Conservation (phyloP, 2,113 vertebrate species). For the Archilochus colubris region DNA sequence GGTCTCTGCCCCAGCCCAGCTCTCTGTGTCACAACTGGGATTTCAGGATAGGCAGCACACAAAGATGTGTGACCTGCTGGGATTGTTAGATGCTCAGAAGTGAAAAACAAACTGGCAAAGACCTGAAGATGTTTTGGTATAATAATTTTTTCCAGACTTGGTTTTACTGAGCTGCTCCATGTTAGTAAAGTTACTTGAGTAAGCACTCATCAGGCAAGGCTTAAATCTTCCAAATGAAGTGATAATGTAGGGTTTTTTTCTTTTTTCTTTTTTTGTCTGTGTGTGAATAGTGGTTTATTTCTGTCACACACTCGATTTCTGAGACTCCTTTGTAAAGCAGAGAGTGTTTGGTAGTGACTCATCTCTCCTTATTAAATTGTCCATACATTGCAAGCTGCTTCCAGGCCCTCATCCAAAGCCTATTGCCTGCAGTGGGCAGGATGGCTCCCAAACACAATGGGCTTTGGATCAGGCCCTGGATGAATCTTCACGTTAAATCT, state of each 20-base stretch:
- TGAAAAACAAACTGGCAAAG: background rate
- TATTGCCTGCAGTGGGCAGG: background rate
- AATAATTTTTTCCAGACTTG: background rate
- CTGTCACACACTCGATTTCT: conserved; percentile 21
- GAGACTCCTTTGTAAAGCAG: conserved; percentile 40
- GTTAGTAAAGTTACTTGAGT: background rate
- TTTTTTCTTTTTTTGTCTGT: background rate
- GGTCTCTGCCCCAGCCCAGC: background rate
- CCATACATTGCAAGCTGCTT: conserved; percentile 2
- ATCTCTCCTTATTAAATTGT: conserved; percentile 37
- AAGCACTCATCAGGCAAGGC: fast-evolving
- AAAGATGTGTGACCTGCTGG: background rate
- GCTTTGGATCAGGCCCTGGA: background rate
- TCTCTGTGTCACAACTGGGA: fast-evolving
- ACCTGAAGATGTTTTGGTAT: background rate
- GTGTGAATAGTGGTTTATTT: conserved; percentile 30
- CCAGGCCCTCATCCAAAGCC: background rate
- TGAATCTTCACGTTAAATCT: background rate
- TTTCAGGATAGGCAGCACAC: background rate
- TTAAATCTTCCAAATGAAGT: background rate
- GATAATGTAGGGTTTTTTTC: background rate
- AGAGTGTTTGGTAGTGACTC: background rate
- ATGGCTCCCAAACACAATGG: background rate
- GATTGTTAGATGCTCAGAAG: background rate
- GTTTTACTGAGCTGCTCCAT: background rate